A percentile compares a stretch with the other conserved stretches of the same genome.
Conservation (phyloP, 2,797 vertebrate species). For the Tragopan temminckii region DNA sequence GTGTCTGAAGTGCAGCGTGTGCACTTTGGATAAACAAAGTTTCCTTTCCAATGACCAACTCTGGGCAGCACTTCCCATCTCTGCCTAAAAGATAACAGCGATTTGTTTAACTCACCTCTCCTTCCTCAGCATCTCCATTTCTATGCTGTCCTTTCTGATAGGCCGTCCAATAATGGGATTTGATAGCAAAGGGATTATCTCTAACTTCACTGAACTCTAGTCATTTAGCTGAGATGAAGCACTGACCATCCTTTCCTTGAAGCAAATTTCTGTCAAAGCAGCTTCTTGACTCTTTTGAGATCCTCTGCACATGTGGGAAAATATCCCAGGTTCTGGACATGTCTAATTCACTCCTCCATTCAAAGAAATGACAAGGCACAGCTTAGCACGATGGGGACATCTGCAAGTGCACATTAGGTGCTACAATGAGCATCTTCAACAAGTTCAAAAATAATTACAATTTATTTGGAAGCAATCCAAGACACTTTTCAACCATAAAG, state of each 20-base stretch:
- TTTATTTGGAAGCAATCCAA: background rate
- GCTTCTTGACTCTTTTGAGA: background rate
- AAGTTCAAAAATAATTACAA: background rate
- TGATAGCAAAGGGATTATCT: slow-evolving; percentile 57
- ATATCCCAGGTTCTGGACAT: background rate
- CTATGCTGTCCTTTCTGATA: background rate
- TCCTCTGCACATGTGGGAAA: background rate
- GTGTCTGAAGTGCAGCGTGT: background rate
- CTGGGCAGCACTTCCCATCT: background rate
- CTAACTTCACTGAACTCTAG: slow-evolving; percentile 52
- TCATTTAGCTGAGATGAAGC: background rate
- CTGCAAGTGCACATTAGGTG: background rate
- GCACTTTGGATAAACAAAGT: background rate
- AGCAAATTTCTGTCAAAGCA: background rate
- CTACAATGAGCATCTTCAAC: background rate
- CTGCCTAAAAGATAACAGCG: background rate
- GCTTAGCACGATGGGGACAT: background rate
- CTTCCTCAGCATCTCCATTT: background rate
- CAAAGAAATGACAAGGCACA: background rate
- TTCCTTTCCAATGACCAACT: background rate
- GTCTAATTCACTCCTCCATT: background rate
- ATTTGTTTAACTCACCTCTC: background rate
- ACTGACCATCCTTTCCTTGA: background rate
- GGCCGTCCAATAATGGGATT: slow-evolving; percentile 47
- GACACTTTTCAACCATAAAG: background rate